phyloP scores from a whole-genome alignment of 2,888 invertebrate genomes.

The Alcis repandata region DNA sequence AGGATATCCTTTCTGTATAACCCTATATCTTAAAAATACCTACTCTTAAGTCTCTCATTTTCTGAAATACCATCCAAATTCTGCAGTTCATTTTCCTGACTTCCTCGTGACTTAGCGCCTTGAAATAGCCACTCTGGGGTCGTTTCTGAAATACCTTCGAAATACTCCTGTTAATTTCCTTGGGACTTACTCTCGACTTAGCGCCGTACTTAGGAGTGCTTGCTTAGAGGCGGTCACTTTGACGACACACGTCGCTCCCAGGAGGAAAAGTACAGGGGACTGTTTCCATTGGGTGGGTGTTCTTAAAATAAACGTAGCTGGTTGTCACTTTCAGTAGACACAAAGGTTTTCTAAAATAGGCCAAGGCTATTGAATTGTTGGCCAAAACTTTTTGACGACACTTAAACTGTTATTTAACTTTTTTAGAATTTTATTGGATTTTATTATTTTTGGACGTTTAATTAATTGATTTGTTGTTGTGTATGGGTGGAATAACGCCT shows the following conservation, averaged over 20 bases:
- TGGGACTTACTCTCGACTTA: constrained; percentile 7
- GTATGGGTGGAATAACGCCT: too few species aligned
- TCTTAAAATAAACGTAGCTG: too few species aligned
- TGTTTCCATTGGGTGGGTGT: constrained; percentile 67
- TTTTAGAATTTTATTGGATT: too few species aligned
- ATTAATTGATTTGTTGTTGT: too few species aligned
- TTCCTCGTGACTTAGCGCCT: constrained; percentile 9
- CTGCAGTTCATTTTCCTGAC: constrained; percentile 3
- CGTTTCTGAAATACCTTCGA: constrained; percentile 6
- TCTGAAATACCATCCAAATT: constrained; percentile 14
- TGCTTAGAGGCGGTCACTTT: constrained; percentile 84
- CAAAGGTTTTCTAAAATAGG: too few species aligned
- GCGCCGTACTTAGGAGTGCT: constrained; percentile 55
- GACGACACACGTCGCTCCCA: constrained; percentile 70
- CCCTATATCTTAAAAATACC: too few species aligned
- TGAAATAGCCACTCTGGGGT: background rate
- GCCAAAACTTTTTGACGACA: too few species aligned
- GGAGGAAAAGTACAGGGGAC: constrained; percentile 60
- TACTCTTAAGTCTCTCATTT: background rate
- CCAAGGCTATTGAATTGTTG: too few species aligned
- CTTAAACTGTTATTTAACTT: too few species aligned
- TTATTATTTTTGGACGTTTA: too few species aligned
- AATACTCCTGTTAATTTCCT: constrained; percentile 1
- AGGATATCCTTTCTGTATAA: too few species aligned
- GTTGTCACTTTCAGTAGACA: too few species aligned